Percentiles rank a stretch among this genome's conserved stretches.
Conservation (phyloP, 2,888 invertebrate genomes). For the Anodontia alba region DNA sequence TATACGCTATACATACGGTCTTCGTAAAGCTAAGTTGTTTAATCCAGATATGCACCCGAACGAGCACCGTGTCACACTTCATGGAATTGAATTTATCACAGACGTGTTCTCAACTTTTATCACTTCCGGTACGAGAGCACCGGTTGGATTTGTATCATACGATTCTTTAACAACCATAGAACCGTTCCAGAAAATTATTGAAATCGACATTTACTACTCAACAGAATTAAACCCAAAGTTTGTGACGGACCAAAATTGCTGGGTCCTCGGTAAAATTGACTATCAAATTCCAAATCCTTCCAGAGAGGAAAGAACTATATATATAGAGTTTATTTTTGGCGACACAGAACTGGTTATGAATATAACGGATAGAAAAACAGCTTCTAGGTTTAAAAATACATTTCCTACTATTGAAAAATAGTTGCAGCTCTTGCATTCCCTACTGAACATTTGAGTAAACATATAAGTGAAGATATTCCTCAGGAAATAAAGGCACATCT, state of each 20-base stretch:
- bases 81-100: constrained; percentile 57
- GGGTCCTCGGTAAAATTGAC: constrained; percentile 55
- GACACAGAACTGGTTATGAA: constrained; percentile 59
- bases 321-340: constrained; percentile 60
- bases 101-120: constrained; percentile 58
- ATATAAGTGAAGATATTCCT: no score
- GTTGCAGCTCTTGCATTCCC: no score
- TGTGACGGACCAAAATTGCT: constrained; percentile 53
- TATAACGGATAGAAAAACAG: constrained; percentile 61
- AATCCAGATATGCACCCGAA: constrained; percentile 54
- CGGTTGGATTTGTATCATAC: constrained; percentile 59
- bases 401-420: constrained; percentile 56
- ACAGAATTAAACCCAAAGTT: constrained; percentile 49
- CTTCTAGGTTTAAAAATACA: constrained; percentile 57
- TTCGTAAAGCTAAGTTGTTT: constrained; percentile 56
- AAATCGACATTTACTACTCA: constrained; percentile 59
- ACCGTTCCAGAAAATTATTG: constrained; percentile 58
- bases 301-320: constrained; percentile 56
- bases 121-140: constrained; percentile 58
- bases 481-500: no score
- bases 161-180: constrained; percentile 59
- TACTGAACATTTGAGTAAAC: no score
- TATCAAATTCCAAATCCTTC: constrained; percentile 60
- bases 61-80: constrained; percentile 41
- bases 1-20: constrained; percentile 55